Percentiles rank a stretch among this genome's conserved stretches.
Evolutionary conservation across 2,888 invertebrate species (phyloP).

Genomic region (Drosophila incognita): DNA sequence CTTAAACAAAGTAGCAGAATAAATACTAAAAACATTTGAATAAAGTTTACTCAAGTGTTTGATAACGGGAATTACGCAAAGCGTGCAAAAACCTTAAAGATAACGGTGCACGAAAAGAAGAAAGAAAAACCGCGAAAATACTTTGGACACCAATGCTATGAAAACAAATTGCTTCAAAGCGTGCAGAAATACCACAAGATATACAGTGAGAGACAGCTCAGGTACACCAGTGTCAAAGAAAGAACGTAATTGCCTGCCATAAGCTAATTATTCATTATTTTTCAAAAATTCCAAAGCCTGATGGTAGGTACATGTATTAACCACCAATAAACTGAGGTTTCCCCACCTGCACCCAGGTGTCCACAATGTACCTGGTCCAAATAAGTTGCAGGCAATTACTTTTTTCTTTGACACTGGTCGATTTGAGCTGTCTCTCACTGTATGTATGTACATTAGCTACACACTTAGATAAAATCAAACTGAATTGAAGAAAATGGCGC

Average conservation of each 20-base stretch:
- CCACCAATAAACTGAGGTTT: too few relatives aligned
- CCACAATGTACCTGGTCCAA: too few relatives aligned
- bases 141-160: background rate
- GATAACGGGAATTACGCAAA: background rate
- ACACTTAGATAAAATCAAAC: background rate
- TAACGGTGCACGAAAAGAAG: background rate
- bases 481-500: too few relatives aligned
- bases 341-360: too few relatives aligned
- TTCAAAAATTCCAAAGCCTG: too few relatives aligned
- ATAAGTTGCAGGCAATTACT: too few relatives aligned
- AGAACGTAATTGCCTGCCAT: too few relatives aligned
- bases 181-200: background rate
- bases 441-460: background rate
- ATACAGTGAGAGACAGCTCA: background rate
- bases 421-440: too few relatives aligned
- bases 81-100: background rate
- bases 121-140: background rate
- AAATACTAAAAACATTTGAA: conserved; percentile 10
- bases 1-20: conserved; percentile 5
- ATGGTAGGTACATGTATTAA: too few relatives aligned
- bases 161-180: background rate
- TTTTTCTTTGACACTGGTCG: too few relatives aligned
- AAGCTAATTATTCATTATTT: too few relatives aligned
- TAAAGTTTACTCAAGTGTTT: conserved; percentile 40
- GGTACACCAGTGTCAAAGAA: too few relatives aligned